Conservation (phyloP, 2,888 invertebrate species). For the Scaptomyza flava region DNA sequence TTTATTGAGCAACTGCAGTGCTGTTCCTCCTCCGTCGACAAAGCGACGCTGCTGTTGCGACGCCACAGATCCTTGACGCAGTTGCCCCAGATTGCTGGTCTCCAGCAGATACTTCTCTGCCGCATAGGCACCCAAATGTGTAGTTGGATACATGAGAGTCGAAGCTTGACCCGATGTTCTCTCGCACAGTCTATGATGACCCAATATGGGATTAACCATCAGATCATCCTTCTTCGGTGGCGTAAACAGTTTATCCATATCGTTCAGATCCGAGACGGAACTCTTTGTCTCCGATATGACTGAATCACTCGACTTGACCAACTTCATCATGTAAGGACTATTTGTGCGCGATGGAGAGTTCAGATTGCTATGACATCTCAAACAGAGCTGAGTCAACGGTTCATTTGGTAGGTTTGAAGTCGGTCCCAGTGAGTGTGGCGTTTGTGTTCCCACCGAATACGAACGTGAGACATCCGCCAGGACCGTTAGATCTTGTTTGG, state of each 20-base stretch:
- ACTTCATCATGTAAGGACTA: constrained; percentile 84
- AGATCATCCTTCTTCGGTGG: constrained; percentile 84
- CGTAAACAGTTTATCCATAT: constrained; percentile 83
- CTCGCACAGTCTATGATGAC: constrained; percentile 88
- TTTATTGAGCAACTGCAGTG: constrained; percentile 74
- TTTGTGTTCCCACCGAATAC: constrained; percentile 88
- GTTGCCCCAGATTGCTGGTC: constrained; percentile 66
- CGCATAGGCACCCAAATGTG: constrained; percentile 74
- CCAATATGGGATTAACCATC: constrained; percentile 85
- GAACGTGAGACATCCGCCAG: constrained; percentile 86
- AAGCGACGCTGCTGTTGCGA: constrained; percentile 75
- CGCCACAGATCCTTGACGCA: constrained; percentile 43
- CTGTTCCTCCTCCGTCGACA: constrained; percentile 81
- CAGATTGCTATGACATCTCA: constrained; percentile 87
- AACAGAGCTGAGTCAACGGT: constrained; percentile 85
- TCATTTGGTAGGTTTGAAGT: constrained; percentile 61
- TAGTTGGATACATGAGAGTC: constrained; percentile 73
- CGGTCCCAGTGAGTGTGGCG: constrained; percentile 84
- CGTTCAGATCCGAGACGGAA: constrained; percentile 83
- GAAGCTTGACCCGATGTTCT: constrained; percentile 71
- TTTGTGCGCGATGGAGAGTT: constrained; percentile 84
- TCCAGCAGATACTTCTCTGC: constrained; percentile 75
- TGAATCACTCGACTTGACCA: constrained; percentile 84
- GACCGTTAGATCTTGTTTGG: constrained; percentile 85
- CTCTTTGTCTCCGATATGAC: constrained; percentile 85